Evolutionary conservation across 2,797 vertebrate genomes (phyloP), one percentile per base, ranked within the genome.

Genomic region (Tenualosa thibaudeaui): DNA sequence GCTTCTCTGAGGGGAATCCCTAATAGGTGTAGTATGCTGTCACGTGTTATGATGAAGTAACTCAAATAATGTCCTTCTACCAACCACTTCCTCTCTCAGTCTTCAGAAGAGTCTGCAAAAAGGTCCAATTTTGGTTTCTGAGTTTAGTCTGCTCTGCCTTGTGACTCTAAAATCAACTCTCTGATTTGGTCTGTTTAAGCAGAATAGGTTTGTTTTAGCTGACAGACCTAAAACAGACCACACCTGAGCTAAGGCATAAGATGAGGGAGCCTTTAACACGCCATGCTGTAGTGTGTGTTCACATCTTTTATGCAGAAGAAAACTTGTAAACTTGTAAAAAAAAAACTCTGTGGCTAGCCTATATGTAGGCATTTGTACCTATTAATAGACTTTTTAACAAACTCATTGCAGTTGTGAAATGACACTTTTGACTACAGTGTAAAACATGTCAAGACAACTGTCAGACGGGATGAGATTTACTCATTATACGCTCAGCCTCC

Each of bases 1-100:
- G 89, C 89, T 91, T 87, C 90, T 92, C 93, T 88, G 81, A 90
- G 91, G 93, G 90, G 89, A 81, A 86, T 89, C 85, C 87, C 89
- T 87, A 88, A 90, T 83, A 90, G 89, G 75, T 91, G 83, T 86
- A 89, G 89, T 78, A 78, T 91, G 2, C 8, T 90, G 91, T 93
- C 91, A 92, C 82, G 75, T 87, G 89, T 86, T 84, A 90, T 92
- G 84, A 87, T 81, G 82, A 75, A 85, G 90, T 89, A 90, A 85
- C 84, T 91, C 88, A 90, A 89, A 91, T 89, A 12, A 91, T 89
- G 82, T 71, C 7, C 13, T 84, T 88, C 54, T 19, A 17, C 54
- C 51, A 78, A 54, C 12, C 49, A 84, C 6, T 51, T 68, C 50
- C 51, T 81, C 51, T 5, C n/a, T 26, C 22, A 49, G 46, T 86